Conservation (phyloP, 2,888 invertebrate species). For the Globia sparganii region DNA sequence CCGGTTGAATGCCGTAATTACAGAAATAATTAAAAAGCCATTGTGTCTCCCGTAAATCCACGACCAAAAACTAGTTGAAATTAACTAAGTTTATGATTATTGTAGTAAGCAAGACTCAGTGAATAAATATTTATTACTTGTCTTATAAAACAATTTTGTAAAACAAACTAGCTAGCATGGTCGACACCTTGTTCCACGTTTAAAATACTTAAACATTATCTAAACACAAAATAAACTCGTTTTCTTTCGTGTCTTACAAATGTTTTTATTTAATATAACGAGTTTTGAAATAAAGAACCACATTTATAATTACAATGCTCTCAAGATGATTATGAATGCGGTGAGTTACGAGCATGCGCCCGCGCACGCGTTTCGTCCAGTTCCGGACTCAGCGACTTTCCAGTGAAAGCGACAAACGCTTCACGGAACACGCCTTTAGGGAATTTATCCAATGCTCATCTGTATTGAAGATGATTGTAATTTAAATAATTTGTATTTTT, state of each 20-base stretch:
- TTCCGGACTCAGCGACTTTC: slow-evolving; percentile 84
- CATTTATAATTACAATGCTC: slow-evolving; percentile 38
- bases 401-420: slow-evolving; percentile 84
- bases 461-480: slow-evolving; percentile 22
- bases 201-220: neutral
- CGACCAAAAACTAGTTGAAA: no score
- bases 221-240: neutral
- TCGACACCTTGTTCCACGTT: neutral
- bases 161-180: neutral
- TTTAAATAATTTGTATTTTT: neutral
- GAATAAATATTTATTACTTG: neutral
- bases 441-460: slow-evolving; percentile 66
- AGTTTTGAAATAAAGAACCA: neutral
- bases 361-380: slow-evolving; percentile 71
- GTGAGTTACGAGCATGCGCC: slow-evolving; percentile 40
- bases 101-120: neutral
- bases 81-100: neutral
- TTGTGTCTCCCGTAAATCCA: no score
- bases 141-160: neutral
- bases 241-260: neutral
- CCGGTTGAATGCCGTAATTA: no score
- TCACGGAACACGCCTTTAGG: slow-evolving; percentile 73
- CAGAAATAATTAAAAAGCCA: no score
- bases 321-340: slow-evolving; percentile 52
- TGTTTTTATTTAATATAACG: no score